A percentile compares a stretch with the other conserved stretches of the same genome.
These are phyloP conservation scores for Chlorocebus sabaeus DNA, from an alignment of 2,113 vertebrate genomes.

Conservation along the genomic window DNA sequence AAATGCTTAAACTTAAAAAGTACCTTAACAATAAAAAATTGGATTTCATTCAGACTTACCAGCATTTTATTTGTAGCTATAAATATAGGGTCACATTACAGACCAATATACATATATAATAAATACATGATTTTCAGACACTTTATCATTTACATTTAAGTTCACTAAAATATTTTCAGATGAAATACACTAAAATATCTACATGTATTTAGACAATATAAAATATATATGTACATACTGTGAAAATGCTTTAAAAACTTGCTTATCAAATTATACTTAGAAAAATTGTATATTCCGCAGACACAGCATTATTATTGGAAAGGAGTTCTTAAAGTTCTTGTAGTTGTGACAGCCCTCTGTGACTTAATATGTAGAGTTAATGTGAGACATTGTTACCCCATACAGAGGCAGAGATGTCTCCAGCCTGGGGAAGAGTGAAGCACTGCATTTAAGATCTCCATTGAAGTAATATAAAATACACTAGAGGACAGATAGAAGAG, in stretches of 20 bases:
- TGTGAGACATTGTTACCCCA: background rate
- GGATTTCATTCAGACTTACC: background rate
- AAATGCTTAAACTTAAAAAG: background rate
- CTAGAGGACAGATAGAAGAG: background rate
- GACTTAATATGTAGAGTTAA: background rate
- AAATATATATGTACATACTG: background rate
- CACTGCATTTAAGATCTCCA: background rate
- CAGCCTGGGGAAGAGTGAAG: background rate
- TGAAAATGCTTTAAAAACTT: background rate
- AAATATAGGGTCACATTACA: background rate
- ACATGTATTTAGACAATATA: background rate
- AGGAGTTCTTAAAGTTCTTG: background rate
- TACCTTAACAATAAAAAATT: background rate
- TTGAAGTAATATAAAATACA: background rate
- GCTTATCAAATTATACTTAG: background rate
- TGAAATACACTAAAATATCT: background rate
- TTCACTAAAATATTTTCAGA: conserved; percentile 1
- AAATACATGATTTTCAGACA: background rate
- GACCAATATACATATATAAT: background rate
- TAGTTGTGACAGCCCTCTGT: background rate
- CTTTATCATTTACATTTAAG: background rate
- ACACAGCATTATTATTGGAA: background rate
- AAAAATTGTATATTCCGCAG: background rate
- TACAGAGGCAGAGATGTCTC: background rate
- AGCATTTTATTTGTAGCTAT: background rate